Evolutionary conservation across 2,888 invertebrate species (phyloP), one percentile per base, ranked within the genome.

Genomic region (Platypus cylindrus): DNA sequence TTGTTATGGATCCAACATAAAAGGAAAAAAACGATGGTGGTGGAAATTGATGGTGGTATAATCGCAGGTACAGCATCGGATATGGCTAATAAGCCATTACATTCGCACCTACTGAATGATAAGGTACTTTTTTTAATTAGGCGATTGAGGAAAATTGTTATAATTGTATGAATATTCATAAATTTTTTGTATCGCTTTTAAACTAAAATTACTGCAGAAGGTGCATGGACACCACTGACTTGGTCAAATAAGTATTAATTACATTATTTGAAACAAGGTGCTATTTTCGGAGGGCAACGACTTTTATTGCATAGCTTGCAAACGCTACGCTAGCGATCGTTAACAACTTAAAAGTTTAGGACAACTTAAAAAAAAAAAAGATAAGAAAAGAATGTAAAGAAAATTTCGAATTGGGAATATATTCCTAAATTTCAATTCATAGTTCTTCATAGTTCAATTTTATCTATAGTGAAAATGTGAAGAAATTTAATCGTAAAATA

Each of bases 1-100:
- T 61, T 67, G 45, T 54, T 67, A 30, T 73, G 71, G 71, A 62
- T 62, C 44, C 69, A 67, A 47, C 68, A 68, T 49, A 61, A 63
- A 36, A 58, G 60, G 45, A 59, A 64, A 45, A 59, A 65, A 41
- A 62, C 65, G 43, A 60, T 59, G 40, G 48, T 49, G 23, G 48
- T 49, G 23, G 55, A 59, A 30, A 64, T 63, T 45, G 62, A 63
- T 37, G 62, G 62, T 13, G 62, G 63, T 32, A 42, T 65, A 11
- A 59, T 63, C 36, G 55, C 62, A 3, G 66, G 64, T 43, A 54
- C 54, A 11, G 47, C 51, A 28, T 46, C 54, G 5, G n/a, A n/a
- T n/a, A n/a, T n/a, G n/a, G n/a, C n/a, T n/a, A n/a, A n/a, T n/a
- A 54, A 53, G 41, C 62, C 62, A 17, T 45, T 62, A 37, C 59